Conservation (phyloP, 30 jellyfish, hydroid and myxozoan species). For the Catostylus mosaicus region DNA sequence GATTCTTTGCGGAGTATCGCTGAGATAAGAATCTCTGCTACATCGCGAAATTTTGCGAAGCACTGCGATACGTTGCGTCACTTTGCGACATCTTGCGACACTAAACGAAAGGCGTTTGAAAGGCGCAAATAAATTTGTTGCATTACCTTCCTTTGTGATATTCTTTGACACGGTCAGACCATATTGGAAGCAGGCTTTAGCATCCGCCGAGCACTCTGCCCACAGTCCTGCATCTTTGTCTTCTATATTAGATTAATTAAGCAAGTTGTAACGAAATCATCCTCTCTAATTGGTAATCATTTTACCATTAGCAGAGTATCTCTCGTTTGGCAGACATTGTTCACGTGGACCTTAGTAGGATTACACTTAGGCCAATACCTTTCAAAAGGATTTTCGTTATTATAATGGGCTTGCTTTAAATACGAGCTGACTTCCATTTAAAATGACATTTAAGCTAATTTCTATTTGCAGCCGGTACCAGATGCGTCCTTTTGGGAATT, state of each 20-base stretch:
- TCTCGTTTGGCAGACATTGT: not conserved
- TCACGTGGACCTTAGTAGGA: slow-evolving; percentile 41
- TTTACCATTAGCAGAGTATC: not conserved
- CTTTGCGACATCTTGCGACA: no score
- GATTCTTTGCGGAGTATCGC: no score
- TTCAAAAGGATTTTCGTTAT: slow-evolving; percentile 22
- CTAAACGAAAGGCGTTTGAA: no score
- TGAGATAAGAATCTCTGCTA: no score
- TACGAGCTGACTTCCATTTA: slow-evolving; percentile 12
- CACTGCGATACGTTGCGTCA: no score
- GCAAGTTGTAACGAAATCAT: not conserved
- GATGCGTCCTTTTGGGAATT: slow-evolving; percentile 40
- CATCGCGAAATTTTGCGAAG: no score
- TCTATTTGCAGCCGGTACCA: slow-evolving; percentile 7
- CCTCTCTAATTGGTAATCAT: not conserved
- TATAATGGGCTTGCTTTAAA: slow-evolving; percentile 28
- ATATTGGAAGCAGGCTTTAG: no score
- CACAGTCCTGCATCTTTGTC: no score
- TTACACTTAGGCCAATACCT: slow-evolving; percentile 9
- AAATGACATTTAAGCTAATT: slow-evolving; percentile 25
- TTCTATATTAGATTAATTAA: not conserved
- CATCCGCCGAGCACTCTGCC: no score
- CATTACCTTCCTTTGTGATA: no score
- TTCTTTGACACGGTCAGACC: no score
- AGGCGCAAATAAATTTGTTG: no score